A percentile compares a stretch with the other conserved stretches of the same genome.
These are phyloP conservation scores for Spodoptera picta DNA, from an alignment of 2,888 invertebrate species.

Conservation along the genomic window DNA sequence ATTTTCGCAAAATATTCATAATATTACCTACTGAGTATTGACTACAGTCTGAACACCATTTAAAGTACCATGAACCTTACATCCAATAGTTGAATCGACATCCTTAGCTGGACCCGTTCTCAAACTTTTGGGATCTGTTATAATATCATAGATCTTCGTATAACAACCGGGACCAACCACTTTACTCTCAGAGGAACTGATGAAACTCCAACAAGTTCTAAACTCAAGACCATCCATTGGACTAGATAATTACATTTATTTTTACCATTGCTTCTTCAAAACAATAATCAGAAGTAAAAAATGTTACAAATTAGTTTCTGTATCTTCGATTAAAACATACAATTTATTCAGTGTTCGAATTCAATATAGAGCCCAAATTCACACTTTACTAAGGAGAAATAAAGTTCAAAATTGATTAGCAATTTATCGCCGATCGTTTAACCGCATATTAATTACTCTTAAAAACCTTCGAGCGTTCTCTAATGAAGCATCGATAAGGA, in stretches of 20 bases:
- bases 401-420: slow-evolving; percentile 27
- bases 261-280: slow-evolving; percentile 7
- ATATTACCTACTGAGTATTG: too few relatives aligned
- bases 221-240: too few relatives aligned
- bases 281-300: slow-evolving; percentile 14
- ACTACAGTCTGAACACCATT: too few relatives aligned
- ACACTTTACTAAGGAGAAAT: slow-evolving; percentile 7
- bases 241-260: neutral
- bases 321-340: slow-evolving; percentile 24
- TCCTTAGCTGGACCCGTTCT: too few relatives aligned
- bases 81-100: too few relatives aligned
- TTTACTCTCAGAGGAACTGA: too few relatives aligned
- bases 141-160: too few relatives aligned
- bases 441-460: slow-evolving; percentile 62
- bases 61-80: too few relatives aligned
- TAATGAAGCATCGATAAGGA: slow-evolving; percentile 72
- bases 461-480: slow-evolving; percentile 68
- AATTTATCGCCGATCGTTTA: slow-evolving; percentile 24
- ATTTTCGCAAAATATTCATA: too few relatives aligned
- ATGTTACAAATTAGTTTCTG: slow-evolving; percentile 14
- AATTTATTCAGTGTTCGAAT: slow-evolving; percentile 13
- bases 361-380: neutral
- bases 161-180: too few relatives aligned
- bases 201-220: too few relatives aligned
- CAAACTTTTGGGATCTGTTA: too few relatives aligned